Evolutionary conservation across 2,888 invertebrate genomes (phyloP), one percentile per base, ranked within the genome.

Genomic region (Trissoscelio sp.): DNA sequence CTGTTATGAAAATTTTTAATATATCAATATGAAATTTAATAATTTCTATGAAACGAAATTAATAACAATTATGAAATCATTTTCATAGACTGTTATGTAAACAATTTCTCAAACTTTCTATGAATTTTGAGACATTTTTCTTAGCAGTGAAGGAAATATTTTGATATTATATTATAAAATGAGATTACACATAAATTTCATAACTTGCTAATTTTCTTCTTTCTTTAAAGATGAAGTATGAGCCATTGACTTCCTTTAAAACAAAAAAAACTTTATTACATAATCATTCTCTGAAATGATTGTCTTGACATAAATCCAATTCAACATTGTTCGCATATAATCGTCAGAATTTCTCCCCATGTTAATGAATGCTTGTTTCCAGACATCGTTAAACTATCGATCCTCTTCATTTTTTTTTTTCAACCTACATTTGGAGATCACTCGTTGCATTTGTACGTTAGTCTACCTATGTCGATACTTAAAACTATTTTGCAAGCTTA

Each of bases 401-500:
- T 75, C 73, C 51, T 73, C 42, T 16, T 42, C 34, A 31, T 57
- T 46, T 57, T 46, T 44, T 42, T 16, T 42, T 62, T 37, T 70
- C 64, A 51, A 69, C 53, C 64, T 42, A 57, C 69, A 74, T 86
- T 88, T 83, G 85, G 88, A 88, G 86, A 88, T 88, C 88, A 87
- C 85, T 86, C 85, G 85, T 89, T 87, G 86, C 87, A 84, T 87
- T 87, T 85, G 85, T 85, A 86, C 87, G 83, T 88, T 88, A 88
- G 88, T 89, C 88, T 88, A 88, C 88, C 86, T 85, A 86, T 86
- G 86, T 85, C 84, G 85, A 84, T 66, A 64, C 80, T 83, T 83
- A 86, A 88, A 80, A 83, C 83, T 86, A 86, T 82, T 83, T 82
- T 78, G 81, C 84, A 82, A 84, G 81, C 81, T 83, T 84, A 69